Percentiles rank a stretch among this genome's conserved stretches.
Evolutionary conservation across 2,113 vertebrate species (phyloP).

Genomic region (Rhinopomastus cyanomelas): DNA sequence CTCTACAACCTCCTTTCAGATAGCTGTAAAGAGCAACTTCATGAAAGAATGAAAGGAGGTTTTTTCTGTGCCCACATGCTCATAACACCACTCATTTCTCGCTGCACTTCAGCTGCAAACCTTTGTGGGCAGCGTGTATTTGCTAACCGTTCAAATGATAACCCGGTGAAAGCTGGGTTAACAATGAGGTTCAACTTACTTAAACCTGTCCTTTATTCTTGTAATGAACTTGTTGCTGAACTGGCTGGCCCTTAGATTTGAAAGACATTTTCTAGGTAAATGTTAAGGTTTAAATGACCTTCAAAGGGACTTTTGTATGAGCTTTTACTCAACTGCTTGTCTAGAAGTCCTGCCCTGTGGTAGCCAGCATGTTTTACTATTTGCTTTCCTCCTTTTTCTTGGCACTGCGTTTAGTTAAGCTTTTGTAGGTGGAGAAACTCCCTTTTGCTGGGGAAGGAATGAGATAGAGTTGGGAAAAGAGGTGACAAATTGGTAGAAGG

Average conservation of each 20-base stretch:
- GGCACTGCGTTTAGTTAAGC: neutral
- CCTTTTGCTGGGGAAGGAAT: neutral
- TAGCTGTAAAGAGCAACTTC: no score
- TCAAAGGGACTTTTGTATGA: neutral
- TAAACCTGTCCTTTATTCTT: neutral
- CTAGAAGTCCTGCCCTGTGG: neutral
- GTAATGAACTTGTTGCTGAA: neutral
- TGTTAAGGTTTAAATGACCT: neutral
- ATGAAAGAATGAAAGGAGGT: neutral
- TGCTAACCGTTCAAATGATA: neutral
- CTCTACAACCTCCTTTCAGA: no score
- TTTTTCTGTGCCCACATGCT: neutral
- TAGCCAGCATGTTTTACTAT: neutral
- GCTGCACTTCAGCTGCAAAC: neutral
- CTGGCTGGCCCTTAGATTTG: neutral
- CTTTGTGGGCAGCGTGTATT: neutral
- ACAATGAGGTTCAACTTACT: neutral
- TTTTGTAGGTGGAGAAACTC: neutral
- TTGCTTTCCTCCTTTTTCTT: neutral
- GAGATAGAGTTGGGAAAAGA: neutral
- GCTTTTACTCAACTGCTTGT: neutral
- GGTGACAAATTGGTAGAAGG: neutral
- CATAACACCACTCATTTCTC: neutral
- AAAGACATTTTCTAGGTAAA: neutral
- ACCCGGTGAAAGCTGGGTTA: neutral